Conservation (phyloP, 2,888 invertebrate species). For the Phlogophora meticulosa region DNA sequence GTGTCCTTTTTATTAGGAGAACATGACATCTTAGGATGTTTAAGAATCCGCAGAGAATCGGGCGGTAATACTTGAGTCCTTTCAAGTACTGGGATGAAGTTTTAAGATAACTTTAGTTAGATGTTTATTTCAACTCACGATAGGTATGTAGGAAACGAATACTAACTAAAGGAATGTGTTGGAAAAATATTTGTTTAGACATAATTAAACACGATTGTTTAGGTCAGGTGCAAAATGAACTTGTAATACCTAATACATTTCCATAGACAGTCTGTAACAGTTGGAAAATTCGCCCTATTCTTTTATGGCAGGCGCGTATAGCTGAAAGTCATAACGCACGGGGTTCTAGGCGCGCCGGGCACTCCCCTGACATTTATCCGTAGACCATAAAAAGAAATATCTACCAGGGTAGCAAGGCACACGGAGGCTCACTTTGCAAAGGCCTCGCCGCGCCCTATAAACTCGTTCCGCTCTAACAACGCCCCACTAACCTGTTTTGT, state of each 20-base stretch:
- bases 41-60: conserved; percentile 64
- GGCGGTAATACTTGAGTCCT: conserved; percentile 52
- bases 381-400: conserved; percentile 90
- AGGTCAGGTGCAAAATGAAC: conserved; percentile 57
- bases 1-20: conserved; percentile 82
- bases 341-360: conserved; percentile 82
- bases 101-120: conserved; percentile 3
- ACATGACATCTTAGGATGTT: conserved; percentile 69
- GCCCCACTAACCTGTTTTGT: conserved; percentile 85
- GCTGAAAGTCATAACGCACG: conserved; percentile 77
- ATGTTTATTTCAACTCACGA: too few relatives aligned
- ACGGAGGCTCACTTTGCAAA: conserved; percentile 83
- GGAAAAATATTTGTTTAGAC: neutral
- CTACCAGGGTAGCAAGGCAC: conserved; percentile 86
- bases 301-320: conserved; percentile 76
- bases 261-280: conserved; percentile 49
- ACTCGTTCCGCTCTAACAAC: conserved; percentile 74
- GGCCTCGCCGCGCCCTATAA: conserved; percentile 86
- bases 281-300: conserved; percentile 66
- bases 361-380: conserved; percentile 90
- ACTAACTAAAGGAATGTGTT: neutral
- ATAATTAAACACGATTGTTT: conserved; percentile 14
- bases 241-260: conserved; percentile 43
- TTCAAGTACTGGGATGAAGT: conserved; percentile 13
- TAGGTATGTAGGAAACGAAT: neutral